Base-by-base conservation (phyloP, 2,797 vertebrate species). In the Pseudomugil gertrudae region DNA sequence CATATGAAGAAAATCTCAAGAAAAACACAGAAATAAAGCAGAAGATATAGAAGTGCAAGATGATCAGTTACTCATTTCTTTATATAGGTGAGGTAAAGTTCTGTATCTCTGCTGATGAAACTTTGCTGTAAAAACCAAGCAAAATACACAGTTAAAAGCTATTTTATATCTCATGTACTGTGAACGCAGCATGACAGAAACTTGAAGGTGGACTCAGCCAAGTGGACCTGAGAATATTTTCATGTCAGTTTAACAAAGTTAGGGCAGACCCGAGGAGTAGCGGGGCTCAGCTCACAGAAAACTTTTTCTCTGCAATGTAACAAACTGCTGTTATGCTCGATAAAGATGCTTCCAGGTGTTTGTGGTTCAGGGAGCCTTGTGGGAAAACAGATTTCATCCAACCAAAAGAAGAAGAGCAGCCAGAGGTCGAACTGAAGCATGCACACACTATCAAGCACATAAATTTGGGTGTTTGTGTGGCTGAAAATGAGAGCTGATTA, bases 291-390 rank as follows among this genome's bases (percentile, higher is more conserved):
- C 53, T 43, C 11, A 52, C 15, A 50, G n/a, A n/a, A 54, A 65
- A 48, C 26, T 35, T 50, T 7, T 43, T 54, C 33, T 45, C 5
- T 52, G 17, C 0, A 9, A 43, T 57, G n/a, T 30, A 70, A 51
- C 52, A 56, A n/a, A 10, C 21, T 43, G 17, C 45, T 69, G 60
- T 57, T 51, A 32, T 56, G 51, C 26, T 74, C 27, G 5, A 69
- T 69, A 23, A 65, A 80, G 63, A 63, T 78, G 59, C 50, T 76
- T 83, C 50, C 66, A 75, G 68, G 74, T 75, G 74, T 75, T 80
- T 66, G 69, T 64, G 69, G 73, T 60, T 66, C 61, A 52, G 47
- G 27, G 59, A 62, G 57, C 63, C 74, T 75, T 72, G 59, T 7
- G 69, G 63, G 66, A 72, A 64, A 81, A 74, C 58, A 63, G 78